Base-by-base conservation (phyloP, 2,888 invertebrate species). In the Diploptera punctata region DNA sequence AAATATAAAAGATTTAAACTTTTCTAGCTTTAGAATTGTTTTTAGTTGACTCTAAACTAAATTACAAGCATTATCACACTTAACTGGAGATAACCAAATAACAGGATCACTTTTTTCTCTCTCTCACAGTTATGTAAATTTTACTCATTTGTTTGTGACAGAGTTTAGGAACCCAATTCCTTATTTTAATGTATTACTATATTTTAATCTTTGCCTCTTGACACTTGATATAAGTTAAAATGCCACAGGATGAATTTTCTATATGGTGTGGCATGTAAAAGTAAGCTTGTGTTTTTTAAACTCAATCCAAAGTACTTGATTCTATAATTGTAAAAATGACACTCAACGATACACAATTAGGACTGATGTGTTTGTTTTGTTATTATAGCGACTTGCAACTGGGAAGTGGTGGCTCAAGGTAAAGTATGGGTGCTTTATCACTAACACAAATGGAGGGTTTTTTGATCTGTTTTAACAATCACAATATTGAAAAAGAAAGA, bases 381-480 rank as follows among this genome's bases (percentile, higher is more conserved):
- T 83, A 82, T 86, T 87, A 82, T 88, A 88, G 87, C 87, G 86
- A 83, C 86, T 87, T 85, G 84, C 85, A 81, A 84, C 85, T 82
- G 87, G 87, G 81, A 88, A 87, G 83, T 86, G 86, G 84, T 87
- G 86, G 86, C 85, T 86, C 79, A 88, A 88, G 88, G 88, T 88
- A 88, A 87, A 80, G 81, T 79, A 80, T 78, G 77, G 76, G 76
- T 75, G 74, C 74, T 73, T 74, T 72, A 73, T 71, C 74, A 75
- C 73, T 74, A 76, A 76, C 75, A 74, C 68, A 74, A 57, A 57
- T 57, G 57, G 57, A 57, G 57, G 54, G 54, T 57, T 29, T 57
- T 29, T 57, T 29, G 16, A 57, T 57, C n/a, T 57, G 24, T 29
- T 57, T 47, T 57, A 57, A 57, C 29, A 57, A 57, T 29, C 57